phyloP scores from a whole-genome alignment of 2,797 vertebrate species.

The Neosilurus mollespiculum region DNA sequence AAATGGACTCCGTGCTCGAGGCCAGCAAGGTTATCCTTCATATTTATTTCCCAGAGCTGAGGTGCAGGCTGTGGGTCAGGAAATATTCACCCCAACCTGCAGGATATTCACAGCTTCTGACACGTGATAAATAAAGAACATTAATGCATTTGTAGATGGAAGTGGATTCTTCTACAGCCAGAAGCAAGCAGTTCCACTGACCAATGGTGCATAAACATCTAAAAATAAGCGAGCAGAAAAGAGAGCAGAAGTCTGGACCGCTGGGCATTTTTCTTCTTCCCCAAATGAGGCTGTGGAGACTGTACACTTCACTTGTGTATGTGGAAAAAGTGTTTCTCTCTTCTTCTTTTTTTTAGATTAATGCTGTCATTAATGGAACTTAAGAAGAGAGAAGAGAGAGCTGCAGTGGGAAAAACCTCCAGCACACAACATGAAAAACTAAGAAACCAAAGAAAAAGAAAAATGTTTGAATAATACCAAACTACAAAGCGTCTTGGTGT shows the following conservation, averaged over 20 bases:
- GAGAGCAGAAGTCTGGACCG: conserved; percentile 28
- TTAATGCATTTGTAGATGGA: conserved; percentile 19
- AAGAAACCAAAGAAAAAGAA: not conserved
- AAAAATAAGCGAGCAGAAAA: conserved; percentile 35
- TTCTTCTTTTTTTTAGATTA: conserved; percentile 22
- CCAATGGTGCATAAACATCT: conserved; percentile 34
- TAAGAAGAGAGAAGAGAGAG: not conserved
- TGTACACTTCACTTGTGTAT: conserved; percentile 1
- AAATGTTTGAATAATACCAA: conserved; percentile 22
- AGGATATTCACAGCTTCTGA: conserved; percentile 18
- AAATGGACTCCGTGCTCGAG: not conserved
- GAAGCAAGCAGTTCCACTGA: conserved; percentile 31
- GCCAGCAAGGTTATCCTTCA: not conserved
- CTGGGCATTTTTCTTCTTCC: conserved; percentile 14
- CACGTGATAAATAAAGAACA: conserved; percentile 27
- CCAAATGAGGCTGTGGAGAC: conserved; percentile 13
- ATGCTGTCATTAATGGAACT: conserved; percentile 34
- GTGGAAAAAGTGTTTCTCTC: not conserved
- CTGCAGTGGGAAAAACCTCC: conserved; percentile 2
- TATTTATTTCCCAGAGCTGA: not conserved
- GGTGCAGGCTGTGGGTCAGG: conserved; percentile 13
- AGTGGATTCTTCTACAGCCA: conserved; percentile 32
- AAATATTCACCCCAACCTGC: conserved; percentile 7
- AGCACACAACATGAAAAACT: not conserved
- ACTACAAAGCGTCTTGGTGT: conserved; percentile 34